Conservation (phyloP, 2,113 vertebrate genomes). For the Misgurnus mizolepis region DNA sequence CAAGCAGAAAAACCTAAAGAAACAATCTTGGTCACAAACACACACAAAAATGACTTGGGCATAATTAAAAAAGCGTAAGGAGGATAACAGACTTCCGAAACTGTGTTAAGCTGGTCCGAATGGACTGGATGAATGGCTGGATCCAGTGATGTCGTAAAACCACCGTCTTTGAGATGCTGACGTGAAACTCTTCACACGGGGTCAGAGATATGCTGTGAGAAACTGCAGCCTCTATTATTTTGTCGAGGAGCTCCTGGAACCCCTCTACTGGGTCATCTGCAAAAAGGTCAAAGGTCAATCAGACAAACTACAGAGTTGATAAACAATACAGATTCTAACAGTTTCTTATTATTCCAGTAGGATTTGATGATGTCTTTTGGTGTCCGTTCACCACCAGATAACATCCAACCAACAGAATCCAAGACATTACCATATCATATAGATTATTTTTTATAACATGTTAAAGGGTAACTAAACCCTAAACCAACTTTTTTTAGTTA, state of each 20-base stretch:
- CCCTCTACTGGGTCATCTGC: constrained; percentile 80
- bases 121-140: constrained; percentile 81
- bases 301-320: too few species aligned
- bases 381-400: too few species aligned
- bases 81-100: constrained; percentile 71
- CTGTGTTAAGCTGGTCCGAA: constrained; percentile 72
- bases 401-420: too few species aligned
- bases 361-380: too few species aligned
- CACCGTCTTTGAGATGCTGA: constrained; percentile 92
- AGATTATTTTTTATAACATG: too few species aligned
- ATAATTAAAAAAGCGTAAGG: not conserved
- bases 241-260: constrained; percentile 81
- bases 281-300: not conserved
- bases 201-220: constrained; percentile 66
- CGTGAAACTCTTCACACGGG: constrained; percentile 83
- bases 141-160: constrained; percentile 96
- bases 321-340: too few species aligned
- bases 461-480: too few species aligned
- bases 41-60: not conserved
- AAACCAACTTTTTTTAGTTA: too few species aligned
- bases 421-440: too few species aligned
- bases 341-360: too few species aligned
- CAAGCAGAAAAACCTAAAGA: constrained; percentile 83
- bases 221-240: constrained; percentile 65
- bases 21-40: constrained; percentile 9